Percentiles rank a stretch among this genome's conserved stretches.
Conservation (phyloP, 2,113 vertebrate genomes). For the Pseudonaja textilis region DNA sequence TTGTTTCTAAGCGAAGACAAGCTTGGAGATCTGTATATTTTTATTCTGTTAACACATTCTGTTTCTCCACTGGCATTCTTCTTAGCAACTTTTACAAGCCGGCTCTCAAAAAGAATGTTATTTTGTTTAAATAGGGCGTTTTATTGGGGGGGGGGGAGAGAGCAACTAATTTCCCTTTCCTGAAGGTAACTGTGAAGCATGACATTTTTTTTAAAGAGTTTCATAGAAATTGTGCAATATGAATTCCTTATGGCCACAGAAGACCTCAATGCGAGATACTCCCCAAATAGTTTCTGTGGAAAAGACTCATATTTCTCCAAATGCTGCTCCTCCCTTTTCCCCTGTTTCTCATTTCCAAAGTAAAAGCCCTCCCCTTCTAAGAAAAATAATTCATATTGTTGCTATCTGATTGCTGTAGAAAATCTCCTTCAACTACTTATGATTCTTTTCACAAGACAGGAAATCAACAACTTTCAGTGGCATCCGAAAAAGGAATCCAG, state of each 20-base stretch:
- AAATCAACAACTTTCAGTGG: background rate
- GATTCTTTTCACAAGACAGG: background rate
- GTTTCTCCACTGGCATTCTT: background rate
- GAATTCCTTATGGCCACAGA: conserved; percentile 42
- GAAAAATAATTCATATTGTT: conserved; percentile 7
- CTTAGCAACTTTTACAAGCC: background rate
- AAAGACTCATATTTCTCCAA: conserved; percentile 1
- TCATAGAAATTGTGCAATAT: conserved; percentile 17
- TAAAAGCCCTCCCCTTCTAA: background rate
- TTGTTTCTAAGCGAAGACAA: background rate
- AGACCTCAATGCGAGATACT: conserved; percentile 48
- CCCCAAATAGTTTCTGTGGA: background rate
- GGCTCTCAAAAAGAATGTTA: background rate
- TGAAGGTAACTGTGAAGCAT: conserved; percentile 15
- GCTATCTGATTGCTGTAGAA: background rate
- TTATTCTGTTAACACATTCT: background rate
- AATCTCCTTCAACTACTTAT: background rate
- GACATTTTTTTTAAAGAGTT: conserved; percentile 30
- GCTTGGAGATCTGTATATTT: background rate
- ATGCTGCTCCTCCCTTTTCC: background rate
- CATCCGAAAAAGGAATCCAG: background rate
- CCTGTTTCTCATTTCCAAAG: background rate
- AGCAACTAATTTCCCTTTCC: background rate
- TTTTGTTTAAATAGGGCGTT: background rate
- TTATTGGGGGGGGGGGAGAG: background rate